phyloP scores from a whole-genome alignment of 2,888 invertebrate genomes.

The Drosophila flavopinicola region DNA sequence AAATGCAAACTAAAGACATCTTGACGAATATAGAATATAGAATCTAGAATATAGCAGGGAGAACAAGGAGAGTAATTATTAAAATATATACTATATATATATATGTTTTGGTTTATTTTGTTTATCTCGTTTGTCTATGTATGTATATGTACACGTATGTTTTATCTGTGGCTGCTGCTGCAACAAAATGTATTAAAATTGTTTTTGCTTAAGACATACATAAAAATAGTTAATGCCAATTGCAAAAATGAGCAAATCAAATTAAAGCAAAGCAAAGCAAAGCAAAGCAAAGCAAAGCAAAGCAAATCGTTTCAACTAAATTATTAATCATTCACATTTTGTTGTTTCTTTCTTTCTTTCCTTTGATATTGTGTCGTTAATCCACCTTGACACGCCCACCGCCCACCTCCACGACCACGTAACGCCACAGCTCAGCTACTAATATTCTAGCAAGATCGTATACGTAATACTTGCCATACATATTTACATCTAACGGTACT shows the following conservation, averaged over 20 bases:
- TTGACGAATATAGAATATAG: neutral
- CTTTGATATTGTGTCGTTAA: conserved; percentile 55
- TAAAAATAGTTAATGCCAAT: conserved; percentile 2
- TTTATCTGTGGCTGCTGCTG: conserved; percentile 5
- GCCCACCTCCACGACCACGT: conserved; percentile 43
- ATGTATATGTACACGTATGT: neutral
- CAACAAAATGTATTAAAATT: conserved; percentile 11
- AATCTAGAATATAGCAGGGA: too few species aligned
- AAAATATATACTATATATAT: neutral
- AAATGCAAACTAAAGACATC: neutral
- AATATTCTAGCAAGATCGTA: conserved; percentile 41
- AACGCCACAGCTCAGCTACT: conserved; percentile 56
- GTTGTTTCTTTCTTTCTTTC: conserved; percentile 50
- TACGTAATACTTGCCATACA: conserved; percentile 22
- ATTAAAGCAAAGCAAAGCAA: too few species aligned
- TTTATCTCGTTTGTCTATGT: neutral
- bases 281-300: conserved; percentile 14
- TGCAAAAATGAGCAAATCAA: conserved; percentile 7
- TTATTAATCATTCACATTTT: conserved; percentile 52
- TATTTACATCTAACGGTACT: conserved; percentile 20
- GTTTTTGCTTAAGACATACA: conserved; percentile 17
- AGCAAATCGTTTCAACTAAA: conserved; percentile 27
- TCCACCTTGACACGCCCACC: conserved; percentile 49
- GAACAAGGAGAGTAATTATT: neutral
- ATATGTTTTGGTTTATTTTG: neutral